Conservation (phyloP, 2,888 invertebrate species). For the Podabrus alpinus region DNA sequence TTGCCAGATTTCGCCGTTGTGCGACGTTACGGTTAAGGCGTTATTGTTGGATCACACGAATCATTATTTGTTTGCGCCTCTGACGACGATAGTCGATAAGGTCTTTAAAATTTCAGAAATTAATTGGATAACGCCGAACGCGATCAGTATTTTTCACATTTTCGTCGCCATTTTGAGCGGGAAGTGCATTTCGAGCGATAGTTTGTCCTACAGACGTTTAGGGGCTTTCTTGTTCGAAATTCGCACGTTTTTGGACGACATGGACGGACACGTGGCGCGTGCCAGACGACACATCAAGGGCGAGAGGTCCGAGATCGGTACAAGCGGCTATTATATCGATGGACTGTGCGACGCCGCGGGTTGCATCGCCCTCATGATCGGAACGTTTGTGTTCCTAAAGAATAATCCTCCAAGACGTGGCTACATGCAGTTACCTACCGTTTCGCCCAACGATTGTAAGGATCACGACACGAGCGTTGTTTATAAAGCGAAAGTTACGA, state of each 20-base stretch:
- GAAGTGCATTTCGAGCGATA: slow-evolving; percentile 74
- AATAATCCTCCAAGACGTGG: slow-evolving; percentile 75
- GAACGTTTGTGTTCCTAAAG: slow-evolving; percentile 69
- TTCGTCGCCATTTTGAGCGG: slow-evolving; percentile 75
- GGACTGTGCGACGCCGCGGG: slow-evolving; percentile 82
- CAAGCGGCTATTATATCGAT: slow-evolving; percentile 80
- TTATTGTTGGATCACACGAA: slow-evolving; percentile 82
- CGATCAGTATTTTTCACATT: slow-evolving; percentile 81
- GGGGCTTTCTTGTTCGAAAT: slow-evolving; percentile 80
- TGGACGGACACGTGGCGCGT: slow-evolving; percentile 86
- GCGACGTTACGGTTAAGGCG: slow-evolving; percentile 82
- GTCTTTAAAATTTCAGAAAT: slow-evolving; percentile 56
- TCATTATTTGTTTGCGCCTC: slow-evolving; percentile 80
- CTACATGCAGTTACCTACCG: slow-evolving; percentile 69
- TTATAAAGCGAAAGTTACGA: slow-evolving; percentile 70
- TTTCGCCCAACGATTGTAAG: slow-evolving; percentile 55
- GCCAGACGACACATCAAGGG: slow-evolving; percentile 75
- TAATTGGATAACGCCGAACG: slow-evolving; percentile 75
- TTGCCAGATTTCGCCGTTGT: slow-evolving; percentile 74
- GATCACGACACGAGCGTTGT: slow-evolving; percentile 61
- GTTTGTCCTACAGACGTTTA: slow-evolving; percentile 69
- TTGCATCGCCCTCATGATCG: slow-evolving; percentile 71
- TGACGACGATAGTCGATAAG: slow-evolving; percentile 74
- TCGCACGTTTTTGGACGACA: slow-evolving; percentile 80
- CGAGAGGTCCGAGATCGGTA: slow-evolving; percentile 80